Evolutionary conservation across 1,140 invertebrate genomes (phyloP), one percentile per base, ranked within the genome.

Genomic region (Aplysia californica): DNA sequence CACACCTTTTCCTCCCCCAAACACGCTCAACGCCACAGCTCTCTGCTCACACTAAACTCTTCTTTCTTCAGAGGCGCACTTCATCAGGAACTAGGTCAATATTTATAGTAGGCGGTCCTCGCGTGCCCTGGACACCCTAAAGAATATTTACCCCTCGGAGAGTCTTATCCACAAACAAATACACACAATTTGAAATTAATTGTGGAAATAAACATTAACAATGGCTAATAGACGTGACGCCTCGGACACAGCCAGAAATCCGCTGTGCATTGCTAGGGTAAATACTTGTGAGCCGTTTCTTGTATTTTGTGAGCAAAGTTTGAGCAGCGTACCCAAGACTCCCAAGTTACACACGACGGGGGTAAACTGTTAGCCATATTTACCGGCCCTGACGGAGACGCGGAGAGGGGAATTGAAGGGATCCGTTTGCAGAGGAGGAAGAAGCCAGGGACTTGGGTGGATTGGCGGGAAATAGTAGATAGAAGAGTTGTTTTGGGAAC

Each of bases 131-230:
- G 23, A 3, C 33, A 3, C 1, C 5, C 1, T 55, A 71, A 56
- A 71, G 44, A 56, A 58, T 71, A 71, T 56, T 71, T 56, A 55
- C 36, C 68, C 1, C 21, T 4, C 44, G 29, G 68, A 71, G n/a
- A 58, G 68, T 71, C 44, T 71, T 58, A 33, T 36, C 68, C 68
- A 58, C 68, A 71, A 58, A 71, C 23, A 56, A 71, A 71, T 58
- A 71, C 38, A 71, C 6, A 55, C 44, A 56, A 35, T 35, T 31
- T 41, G 3, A 71, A 58, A 71, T 71, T 71, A 71, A 71, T 56
- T 56, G 44, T 38, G n/a, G 68, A 31, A 31, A 56, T 58, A 31
- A 56, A 71, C 50, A 71, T 5, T 2, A 35, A 21, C n/a, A 58
- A 58, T 58, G 2, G 44, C 26, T 20, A 33, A 35, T 69, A 50